These are phyloP conservation scores for Cyanoderma ruficeps DNA, from an alignment of 2,113 vertebrate genomes.

Conservation along the genomic window DNA sequence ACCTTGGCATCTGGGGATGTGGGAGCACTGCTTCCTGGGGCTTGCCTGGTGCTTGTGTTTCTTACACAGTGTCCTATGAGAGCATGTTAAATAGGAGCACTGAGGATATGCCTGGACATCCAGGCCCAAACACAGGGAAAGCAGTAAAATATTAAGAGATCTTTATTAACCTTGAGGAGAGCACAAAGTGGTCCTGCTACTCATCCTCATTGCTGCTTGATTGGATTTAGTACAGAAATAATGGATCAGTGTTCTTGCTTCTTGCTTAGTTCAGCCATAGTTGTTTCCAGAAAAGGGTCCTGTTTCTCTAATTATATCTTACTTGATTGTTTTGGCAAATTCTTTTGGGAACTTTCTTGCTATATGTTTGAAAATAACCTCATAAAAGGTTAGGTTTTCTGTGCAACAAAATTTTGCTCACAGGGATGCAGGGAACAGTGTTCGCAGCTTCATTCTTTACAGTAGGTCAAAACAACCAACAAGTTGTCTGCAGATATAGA, in stretches of 20 bases:
- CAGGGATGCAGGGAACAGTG: background rate
- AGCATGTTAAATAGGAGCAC: background rate
- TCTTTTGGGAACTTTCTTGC: background rate
- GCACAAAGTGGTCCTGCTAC: background rate
- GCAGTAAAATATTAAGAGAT: background rate
- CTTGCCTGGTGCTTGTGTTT: background rate
- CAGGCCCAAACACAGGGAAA: background rate
- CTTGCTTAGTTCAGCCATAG: background rate
- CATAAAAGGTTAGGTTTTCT: background rate
- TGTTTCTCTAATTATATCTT: background rate
- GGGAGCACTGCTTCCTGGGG: background rate
- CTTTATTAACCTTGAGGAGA: background rate
- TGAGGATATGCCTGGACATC: background rate
- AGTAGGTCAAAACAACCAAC: background rate
- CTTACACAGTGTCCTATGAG: background rate
- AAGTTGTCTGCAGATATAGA: background rate
- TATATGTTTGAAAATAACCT: background rate
- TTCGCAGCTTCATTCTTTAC: background rate
- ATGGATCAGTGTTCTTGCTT: fast-evolving
- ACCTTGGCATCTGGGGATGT: background rate
- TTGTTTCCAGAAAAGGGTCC: background rate
- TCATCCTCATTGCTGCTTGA: background rate
- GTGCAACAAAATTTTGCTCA: background rate
- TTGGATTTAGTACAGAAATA: background rate
- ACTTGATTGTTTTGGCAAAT: background rate